Conservation (phyloP, 64 coral and sea anemone species). For the Orbicella faveolata region DNA sequence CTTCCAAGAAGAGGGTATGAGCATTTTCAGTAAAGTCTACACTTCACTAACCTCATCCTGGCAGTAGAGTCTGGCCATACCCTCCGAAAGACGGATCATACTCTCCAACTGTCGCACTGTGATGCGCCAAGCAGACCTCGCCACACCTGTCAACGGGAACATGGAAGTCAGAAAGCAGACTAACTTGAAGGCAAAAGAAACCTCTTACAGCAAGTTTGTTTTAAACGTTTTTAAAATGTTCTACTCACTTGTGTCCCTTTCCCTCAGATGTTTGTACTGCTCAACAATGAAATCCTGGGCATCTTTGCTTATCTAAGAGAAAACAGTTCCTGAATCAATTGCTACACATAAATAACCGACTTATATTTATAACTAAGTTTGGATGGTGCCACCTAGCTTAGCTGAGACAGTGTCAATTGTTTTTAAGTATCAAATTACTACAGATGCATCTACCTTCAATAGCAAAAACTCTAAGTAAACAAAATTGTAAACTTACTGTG, state of each 20-base stretch:
- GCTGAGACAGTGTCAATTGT: too few relatives aligned
- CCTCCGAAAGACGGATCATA: constrained; percentile 99
- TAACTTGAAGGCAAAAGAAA: too few relatives aligned
- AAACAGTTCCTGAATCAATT: not conserved
- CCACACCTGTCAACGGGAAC: constrained; percentile 49
- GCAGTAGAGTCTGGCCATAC: constrained; percentile 95
- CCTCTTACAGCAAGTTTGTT: too few relatives aligned
- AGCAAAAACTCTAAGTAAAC: not conserved
- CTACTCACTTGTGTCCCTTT: constrained; percentile 88
- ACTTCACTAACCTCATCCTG: constrained; percentile 70
- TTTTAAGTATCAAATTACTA: too few relatives aligned
- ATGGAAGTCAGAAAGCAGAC: not conserved
- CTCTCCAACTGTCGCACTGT: constrained; percentile 97
- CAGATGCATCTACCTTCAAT: too few relatives aligned
- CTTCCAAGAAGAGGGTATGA: not conserved
- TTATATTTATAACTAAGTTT: not conserved
- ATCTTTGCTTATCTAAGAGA: constrained; percentile 89
- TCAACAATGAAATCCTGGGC: constrained; percentile 96
- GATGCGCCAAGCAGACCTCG: constrained; percentile 95
- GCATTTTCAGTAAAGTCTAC: too few relatives aligned
- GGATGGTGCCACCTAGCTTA: too few relatives aligned
- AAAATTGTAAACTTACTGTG: constrained; percentile 58
- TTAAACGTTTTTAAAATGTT: too few relatives aligned
- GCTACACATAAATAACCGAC: not conserved
- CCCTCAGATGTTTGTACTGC: constrained; percentile 92